These are phyloP conservation scores for Glareola pratincola DNA, from an alignment of 2,113 vertebrate genomes.

Conservation along the genomic window DNA sequence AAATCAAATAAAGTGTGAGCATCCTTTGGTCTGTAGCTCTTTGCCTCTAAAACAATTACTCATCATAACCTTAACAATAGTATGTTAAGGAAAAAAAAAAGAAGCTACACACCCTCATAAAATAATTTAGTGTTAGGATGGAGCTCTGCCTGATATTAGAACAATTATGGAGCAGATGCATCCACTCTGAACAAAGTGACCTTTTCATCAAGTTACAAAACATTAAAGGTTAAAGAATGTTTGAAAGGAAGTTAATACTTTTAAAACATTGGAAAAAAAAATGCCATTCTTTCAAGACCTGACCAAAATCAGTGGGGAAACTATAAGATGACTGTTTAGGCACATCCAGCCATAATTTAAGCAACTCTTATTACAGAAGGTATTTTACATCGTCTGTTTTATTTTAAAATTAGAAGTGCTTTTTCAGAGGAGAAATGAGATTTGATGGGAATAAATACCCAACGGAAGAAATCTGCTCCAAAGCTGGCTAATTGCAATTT, in stretches of 20 bases:
- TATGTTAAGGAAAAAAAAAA: not conserved
- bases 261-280: conserved; percentile 58
- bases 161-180: conserved; percentile 72
- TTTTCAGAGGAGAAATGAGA: not conserved
- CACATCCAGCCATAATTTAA: conserved; percentile 18
- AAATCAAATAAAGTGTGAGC: conserved; percentile 47
- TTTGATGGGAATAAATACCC: not conserved
- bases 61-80: conserved; percentile 36
- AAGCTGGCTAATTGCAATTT: conserved; percentile 67
- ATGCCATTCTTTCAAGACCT: conserved; percentile 41
- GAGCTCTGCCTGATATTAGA: conserved; percentile 52
- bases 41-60: conserved; percentile 29
- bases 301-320: conserved; percentile 22
- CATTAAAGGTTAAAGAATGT: conserved; percentile 79
- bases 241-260: conserved; percentile 77
- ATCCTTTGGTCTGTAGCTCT: conserved; percentile 47
- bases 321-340: not conserved
- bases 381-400: not conserved
- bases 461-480: not conserved
- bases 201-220: conserved; percentile 78
- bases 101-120: not conserved
- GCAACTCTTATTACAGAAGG: not conserved
- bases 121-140: conserved; percentile 38
- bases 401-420: conserved; percentile 16
- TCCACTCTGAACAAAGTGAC: conserved; percentile 73